These are phyloP conservation scores for Cairina moschata DNA, from an alignment of 2,113 vertebrate genomes.

Conservation along the genomic window DNA sequence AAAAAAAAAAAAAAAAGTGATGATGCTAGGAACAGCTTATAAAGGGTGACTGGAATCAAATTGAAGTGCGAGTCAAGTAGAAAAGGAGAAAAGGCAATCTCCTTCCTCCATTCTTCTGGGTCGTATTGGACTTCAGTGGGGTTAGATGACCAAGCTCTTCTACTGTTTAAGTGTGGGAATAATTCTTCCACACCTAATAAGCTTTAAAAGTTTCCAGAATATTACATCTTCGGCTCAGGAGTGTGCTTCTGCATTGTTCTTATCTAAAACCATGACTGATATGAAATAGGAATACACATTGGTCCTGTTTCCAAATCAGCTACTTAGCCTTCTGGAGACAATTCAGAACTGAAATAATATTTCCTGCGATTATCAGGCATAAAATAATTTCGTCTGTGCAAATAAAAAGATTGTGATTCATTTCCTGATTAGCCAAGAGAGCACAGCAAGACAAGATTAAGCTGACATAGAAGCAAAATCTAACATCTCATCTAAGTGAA, in stretches of 20 bases:
- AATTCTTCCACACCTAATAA: not conserved
- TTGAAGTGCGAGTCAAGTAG: not conserved
- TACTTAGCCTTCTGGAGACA: not conserved
- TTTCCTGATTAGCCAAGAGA: slow-evolving; percentile 19
- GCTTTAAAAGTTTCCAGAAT: not conserved
- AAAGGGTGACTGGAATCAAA: not conserved
- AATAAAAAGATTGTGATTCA: slow-evolving; percentile 11
- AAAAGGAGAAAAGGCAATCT: not conserved
- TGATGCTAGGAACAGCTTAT: not conserved
- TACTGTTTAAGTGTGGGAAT: not conserved
- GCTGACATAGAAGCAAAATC: not conserved
- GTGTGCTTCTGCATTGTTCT: not conserved
- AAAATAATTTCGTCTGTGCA: slow-evolving; percentile 17
- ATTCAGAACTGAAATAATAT: not conserved
- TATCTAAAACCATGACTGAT: not conserved
- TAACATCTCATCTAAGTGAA: not conserved
- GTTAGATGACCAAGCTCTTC: not conserved
- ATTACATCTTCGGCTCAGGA: not conserved
- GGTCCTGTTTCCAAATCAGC: not conserved
- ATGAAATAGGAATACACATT: not conserved
- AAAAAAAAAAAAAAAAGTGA: not conserved
- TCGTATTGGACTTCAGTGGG: not conserved
- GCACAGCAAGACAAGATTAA: not conserved
- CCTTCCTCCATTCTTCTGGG: not conserved
- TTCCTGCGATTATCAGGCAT: not conserved